Conservation (phyloP, 2,113 vertebrate genomes). For the Alethe diademata region DNA sequence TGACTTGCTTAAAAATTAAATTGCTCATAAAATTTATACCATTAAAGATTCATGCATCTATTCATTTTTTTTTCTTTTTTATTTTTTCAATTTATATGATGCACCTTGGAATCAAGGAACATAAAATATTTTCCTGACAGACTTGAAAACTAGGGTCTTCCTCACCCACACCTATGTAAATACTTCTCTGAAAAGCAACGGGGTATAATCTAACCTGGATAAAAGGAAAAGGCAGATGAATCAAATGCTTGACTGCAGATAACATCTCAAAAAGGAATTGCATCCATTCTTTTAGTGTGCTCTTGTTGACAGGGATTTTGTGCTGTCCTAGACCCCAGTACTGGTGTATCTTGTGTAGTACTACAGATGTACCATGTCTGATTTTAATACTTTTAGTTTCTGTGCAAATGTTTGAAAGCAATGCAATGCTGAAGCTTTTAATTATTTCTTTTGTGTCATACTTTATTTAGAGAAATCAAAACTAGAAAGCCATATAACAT, state of each 20-base stretch:
- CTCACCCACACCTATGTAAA: conserved; percentile 69
- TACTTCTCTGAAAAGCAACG: conserved; percentile 68
- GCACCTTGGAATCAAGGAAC: conserved; percentile 63
- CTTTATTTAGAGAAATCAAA: conserved; percentile 73
- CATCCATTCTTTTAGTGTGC: conserved; percentile 58
- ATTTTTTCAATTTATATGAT: conserved; percentile 38
- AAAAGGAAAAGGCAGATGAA: conserved; percentile 49
- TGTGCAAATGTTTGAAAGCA: conserved; percentile 77
- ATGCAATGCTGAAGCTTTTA: conserved; percentile 69
- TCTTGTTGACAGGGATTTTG: conserved; percentile 78
- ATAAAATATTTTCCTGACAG: conserved; percentile 75
- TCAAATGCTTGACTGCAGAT: conserved; percentile 66
- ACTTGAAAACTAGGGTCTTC: conserved; percentile 81
- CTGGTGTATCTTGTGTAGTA: conserved; percentile 81
- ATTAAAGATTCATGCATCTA: conserved; percentile 22
- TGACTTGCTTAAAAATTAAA: conserved; percentile 34
- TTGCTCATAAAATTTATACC: not conserved
- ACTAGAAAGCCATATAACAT: conserved; percentile 84
- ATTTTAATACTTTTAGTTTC: conserved; percentile 73
- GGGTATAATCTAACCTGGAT: conserved; percentile 48
- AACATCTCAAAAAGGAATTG: conserved; percentile 63
- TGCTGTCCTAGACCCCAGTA: conserved; percentile 79
- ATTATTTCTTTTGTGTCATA: conserved; percentile 70
- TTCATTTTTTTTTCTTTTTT: not conserved
- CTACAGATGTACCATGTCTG: conserved; percentile 72